These are phyloP conservation scores for Xiphophorus birchmanni DNA, from an alignment of 2,797 vertebrate genomes.

Conservation along the genomic window DNA sequence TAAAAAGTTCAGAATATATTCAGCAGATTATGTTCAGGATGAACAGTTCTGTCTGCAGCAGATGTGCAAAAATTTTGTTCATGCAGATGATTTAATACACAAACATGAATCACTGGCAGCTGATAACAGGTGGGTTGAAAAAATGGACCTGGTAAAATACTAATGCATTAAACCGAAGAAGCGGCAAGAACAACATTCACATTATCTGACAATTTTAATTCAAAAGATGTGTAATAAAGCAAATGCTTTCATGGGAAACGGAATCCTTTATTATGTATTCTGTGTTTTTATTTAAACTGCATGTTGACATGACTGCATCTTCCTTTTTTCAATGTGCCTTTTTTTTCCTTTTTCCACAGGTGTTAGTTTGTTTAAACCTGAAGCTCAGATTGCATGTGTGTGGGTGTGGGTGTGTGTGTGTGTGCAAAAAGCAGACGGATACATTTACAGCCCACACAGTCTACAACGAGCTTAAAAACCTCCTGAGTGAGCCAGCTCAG, in stretches of 20 bases:
- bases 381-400: background rate
- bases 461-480: background rate
- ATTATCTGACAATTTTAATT: background rate
- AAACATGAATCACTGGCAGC: background rate
- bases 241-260: background rate
- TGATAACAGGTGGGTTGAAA: background rate
- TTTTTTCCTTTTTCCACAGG: background rate
- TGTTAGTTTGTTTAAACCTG: slow-evolving; percentile 21
- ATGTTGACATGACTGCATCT: background rate
- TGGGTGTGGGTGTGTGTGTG: background rate
- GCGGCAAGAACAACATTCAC: background rate
- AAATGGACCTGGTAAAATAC: background rate
- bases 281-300: background rate
- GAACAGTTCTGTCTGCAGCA: background rate
- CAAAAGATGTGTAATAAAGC: background rate
- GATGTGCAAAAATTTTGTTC: background rate
- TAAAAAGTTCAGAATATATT: background rate
- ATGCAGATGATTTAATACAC: background rate
- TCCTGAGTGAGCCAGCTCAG: slow-evolving; percentile 12
- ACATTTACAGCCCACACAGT: slow-evolving; percentile 28
- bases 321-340: background rate
- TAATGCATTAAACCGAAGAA: background rate
- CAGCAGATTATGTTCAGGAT: background rate
- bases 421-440: slow-evolving; percentile 23
- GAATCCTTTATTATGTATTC: background rate